A percentile compares a stretch with the other conserved stretches of the same genome.
phyloP scores from a whole-genome alignment of 2,888 invertebrate genomes.

The Tetanocera ferruginea region DNA sequence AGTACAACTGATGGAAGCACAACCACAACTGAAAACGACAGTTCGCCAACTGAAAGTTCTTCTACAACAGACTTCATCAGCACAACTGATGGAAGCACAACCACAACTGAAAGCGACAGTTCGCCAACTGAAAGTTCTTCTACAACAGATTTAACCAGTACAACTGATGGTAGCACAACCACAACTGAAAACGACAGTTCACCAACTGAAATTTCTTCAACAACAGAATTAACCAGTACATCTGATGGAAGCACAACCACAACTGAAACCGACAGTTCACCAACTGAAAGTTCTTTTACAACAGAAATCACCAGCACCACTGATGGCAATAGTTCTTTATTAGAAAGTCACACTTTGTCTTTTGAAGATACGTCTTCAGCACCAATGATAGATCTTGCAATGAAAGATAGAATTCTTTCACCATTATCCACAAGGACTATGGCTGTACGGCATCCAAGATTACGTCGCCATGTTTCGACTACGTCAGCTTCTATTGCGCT shows the following conservation, averaged over 20 bases:
- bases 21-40: too few relatives aligned
- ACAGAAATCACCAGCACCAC: background rate
- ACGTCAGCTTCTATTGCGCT: slow-evolving; percentile 11
- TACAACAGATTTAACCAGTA: background rate
- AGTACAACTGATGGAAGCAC: background rate
- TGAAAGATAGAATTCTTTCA: background rate
- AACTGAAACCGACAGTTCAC: background rate
- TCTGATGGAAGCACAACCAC: background rate
- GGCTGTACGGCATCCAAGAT: background rate
- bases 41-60: too few relatives aligned
- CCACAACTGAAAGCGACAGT: background rate
- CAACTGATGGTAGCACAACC: background rate
- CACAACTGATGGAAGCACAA: background rate
- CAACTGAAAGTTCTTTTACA: background rate
- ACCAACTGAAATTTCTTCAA: background rate
- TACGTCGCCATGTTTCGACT: background rate
- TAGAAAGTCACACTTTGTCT: background rate
- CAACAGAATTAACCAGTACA: background rate
- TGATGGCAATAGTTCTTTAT: background rate
- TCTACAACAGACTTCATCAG: too few relatives aligned
- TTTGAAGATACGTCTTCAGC: background rate
- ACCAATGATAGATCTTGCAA: background rate
- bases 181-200: background rate
- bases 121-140: background rate
- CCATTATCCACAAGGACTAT: background rate